Evolutionary conservation across 2,888 invertebrate species (phyloP).

Genomic region (Venusia cambrica): DNA sequence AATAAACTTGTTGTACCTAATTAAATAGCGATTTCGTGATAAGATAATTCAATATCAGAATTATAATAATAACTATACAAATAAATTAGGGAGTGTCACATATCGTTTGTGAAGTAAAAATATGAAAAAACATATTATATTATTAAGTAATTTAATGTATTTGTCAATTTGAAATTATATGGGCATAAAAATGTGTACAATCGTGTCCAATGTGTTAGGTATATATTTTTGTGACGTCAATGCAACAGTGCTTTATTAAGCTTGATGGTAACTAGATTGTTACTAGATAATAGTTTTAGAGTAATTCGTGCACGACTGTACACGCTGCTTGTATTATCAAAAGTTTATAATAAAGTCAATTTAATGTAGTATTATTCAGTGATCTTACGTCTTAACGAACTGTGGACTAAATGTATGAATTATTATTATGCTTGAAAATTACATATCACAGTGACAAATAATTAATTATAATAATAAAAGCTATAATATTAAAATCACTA

Average conservation of each 20-base stretch:
- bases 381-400: constrained; percentile 19
- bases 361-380: constrained; percentile 28
- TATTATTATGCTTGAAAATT: constrained; percentile 50
- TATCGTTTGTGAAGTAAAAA: constrained; percentile 54
- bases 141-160: constrained; percentile 25
- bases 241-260: constrained; percentile 42
- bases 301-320: constrained; percentile 55
- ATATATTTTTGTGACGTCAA: constrained; percentile 50
- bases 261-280: constrained; percentile 49
- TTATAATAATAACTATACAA: constrained; percentile 34
- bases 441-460: constrained; percentile 78
- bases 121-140: too few species aligned
- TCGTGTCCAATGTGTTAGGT: constrained; percentile 55
- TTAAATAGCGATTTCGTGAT: constrained; percentile 19
- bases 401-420: constrained; percentile 47
- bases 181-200: constrained; percentile 44
- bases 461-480: constrained; percentile 36
- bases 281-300: constrained; percentile 40
- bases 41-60: constrained; percentile 22
- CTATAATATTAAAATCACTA: constrained; percentile 11
- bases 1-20: constrained; percentile 19
- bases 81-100: constrained; percentile 47
- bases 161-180: constrained; percentile 51
- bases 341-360: constrained; percentile 32
- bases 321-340: constrained; percentile 45